Evolutionary conservation across 2,797 vertebrate genomes (phyloP), one percentile per base, ranked within the genome.

Genomic region (Okamejei kenojei): DNA sequence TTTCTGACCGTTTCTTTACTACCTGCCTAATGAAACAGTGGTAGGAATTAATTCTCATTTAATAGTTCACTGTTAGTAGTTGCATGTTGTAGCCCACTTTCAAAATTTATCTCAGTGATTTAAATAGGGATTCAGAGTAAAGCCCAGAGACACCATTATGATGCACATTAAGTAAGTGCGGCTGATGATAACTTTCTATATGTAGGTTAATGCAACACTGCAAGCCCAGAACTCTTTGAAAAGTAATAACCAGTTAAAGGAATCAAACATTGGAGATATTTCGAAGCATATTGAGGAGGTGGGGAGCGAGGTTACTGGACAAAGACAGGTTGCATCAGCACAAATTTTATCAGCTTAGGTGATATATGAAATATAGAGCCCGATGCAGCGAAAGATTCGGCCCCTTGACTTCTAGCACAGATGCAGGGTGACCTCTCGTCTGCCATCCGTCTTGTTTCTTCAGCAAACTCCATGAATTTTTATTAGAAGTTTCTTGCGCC

Each of bases 401-500:
- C 98, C 84, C 98, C 95, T 94, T 96, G 97, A 98, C 97, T 98
- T 96, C 94, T 94, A 96, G 96, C 97, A 96, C 96, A 96, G 97
- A 98, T 97, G 96, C 98, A 98, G 97, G 98, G 98, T 98, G 98
- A 98, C 98, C 98, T 96, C 96, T 97, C 97, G 96, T 96, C 97
- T 97, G 97, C 98, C 98, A 98, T 98, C 97, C 95, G 98, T 98
- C 98, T 97, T 97, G 96, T 95, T 97, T 96, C 96, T 96, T 96
- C 96, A 97, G 97, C 96, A 97, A 98, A 98, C 98, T 98, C 98
- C 97, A 99, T 99, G 98, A 98, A 99, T 99, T 99, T 99, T 99
- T 98, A 99, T 99, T 97, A 97, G 96, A 96, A 96, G 96, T 95
- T 96, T 96, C 96, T 96, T 96, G 95, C 95, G 96, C 95, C 96